These are phyloP conservation scores for Euclidia mi DNA, from an alignment of 2,888 invertebrate species.

Conservation along the genomic window DNA sequence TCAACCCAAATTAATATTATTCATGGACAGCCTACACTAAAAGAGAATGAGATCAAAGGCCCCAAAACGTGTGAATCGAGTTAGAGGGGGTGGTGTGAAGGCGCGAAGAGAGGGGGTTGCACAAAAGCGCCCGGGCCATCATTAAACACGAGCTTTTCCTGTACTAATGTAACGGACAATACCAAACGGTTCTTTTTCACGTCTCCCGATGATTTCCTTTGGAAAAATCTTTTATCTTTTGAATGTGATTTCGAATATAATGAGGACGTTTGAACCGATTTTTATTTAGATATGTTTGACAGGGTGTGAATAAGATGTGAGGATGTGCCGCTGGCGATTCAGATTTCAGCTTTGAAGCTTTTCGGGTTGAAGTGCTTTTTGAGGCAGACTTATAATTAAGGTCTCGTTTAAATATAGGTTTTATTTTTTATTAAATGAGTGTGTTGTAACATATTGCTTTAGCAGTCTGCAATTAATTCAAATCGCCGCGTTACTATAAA, in stretches of 20 bases:
- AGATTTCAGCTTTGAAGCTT: too few relatives aligned
- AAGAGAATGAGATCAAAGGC: slow-evolving; percentile 75
- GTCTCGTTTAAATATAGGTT: too few relatives aligned
- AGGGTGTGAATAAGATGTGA: slow-evolving; percentile 28
- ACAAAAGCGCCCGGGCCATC: slow-evolving; percentile 70
- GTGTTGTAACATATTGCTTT: too few relatives aligned
- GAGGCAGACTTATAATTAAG: too few relatives aligned
- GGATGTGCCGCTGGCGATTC: slow-evolving; percentile 8
- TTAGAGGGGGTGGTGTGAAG: slow-evolving; percentile 51
- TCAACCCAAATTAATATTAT: slow-evolving; percentile 46
- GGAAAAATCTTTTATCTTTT: slow-evolving; percentile 70
- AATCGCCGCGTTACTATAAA: too few relatives aligned
- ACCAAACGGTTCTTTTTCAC: slow-evolving; percentile 54
- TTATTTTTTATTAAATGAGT: too few relatives aligned
- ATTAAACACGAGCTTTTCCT: slow-evolving; percentile 73
- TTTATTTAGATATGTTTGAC: slow-evolving; percentile 47
- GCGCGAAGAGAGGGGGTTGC: slow-evolving; percentile 39
- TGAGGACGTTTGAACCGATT: slow-evolving; percentile 56
- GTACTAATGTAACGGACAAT: slow-evolving; percentile 70
- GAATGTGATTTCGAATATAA: slow-evolving; percentile 69
- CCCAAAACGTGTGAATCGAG: slow-evolving; percentile 76
- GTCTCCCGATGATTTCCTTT: slow-evolving; percentile 63
- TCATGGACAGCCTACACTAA: slow-evolving; percentile 63
- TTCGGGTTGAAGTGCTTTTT: too few relatives aligned
- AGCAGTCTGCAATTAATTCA: too few relatives aligned